These are phyloP conservation scores for Trachurus trachurus DNA, from an alignment of 2,797 vertebrate genomes.

Conservation along the genomic window DNA sequence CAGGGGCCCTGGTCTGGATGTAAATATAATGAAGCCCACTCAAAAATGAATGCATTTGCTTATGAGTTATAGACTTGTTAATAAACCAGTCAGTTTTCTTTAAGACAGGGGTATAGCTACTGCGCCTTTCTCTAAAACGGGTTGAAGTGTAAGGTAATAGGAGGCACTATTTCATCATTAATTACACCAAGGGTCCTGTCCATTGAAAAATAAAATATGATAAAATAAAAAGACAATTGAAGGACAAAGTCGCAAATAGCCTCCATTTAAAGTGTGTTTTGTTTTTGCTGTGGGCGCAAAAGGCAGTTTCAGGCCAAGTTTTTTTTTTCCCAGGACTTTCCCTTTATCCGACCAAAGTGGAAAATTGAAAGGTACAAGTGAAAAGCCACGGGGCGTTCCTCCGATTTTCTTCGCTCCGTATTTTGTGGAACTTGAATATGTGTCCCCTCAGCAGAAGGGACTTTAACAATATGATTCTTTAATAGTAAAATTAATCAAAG, in stretches of 20 bases:
- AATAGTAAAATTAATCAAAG: neutral
- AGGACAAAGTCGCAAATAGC: constrained; percentile 23
- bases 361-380: constrained; percentile 81
- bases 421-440: constrained; percentile 81
- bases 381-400: constrained; percentile 83
- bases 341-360: constrained; percentile 81
- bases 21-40: constrained; percentile 16
- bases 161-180: neutral
- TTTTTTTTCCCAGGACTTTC: constrained; percentile 82
- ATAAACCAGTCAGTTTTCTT: neutral
- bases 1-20: neutral
- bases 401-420: constrained; percentile 86
- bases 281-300: constrained; percentile 36
- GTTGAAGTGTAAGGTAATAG: neutral
- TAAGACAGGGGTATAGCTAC: neutral
- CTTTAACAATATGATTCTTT: constrained; percentile 1
- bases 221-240: no score
- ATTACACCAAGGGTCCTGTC: neutral
- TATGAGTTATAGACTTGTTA: constrained; percentile 10
- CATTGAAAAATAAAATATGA: neutral
- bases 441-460: constrained; percentile 53
- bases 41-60: constrained; percentile 13
- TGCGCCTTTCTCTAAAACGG: no score
- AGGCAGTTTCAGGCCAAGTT: constrained; percentile 48
- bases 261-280: constrained; percentile 47